Base-by-base conservation (phyloP, 2,888 invertebrate species). In the Mesoligia furuncula region DNA sequence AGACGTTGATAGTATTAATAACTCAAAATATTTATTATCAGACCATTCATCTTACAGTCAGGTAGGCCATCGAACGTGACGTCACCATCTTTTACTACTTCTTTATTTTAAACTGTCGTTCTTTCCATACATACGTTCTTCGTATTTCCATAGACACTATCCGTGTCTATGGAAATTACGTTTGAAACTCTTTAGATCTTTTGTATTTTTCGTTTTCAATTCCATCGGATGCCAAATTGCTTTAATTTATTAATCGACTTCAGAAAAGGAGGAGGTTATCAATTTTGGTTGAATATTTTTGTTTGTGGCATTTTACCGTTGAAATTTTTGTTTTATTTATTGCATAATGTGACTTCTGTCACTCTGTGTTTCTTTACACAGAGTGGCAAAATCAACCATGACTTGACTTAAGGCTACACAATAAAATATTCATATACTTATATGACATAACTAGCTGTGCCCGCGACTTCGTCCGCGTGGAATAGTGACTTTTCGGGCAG, bases 91-190 rank as follows among this genome's bases (percentile, higher is more conserved):
- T 73, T 70, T 20, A 71, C 73, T 24, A 17, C 13, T 75, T 57
- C 6, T 78, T 73, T 85, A 79, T 81, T 87, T 86, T 70, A 20
- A 78, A 68, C 68, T 64, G 72, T 73, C 85, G 77, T 72, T 75
- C 62, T 79, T 54, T 65, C 27, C 15, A 20, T n/a, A n/a, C n/a
- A n/a, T n/a, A n/a, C n/a, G n/a, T n/a, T n/a, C n/a, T n/a, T n/a
- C n/a, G n/a, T n/a, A n/a, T n/a, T n/a, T n/a, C n/a, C n/a, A n/a
- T n/a, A n/a, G n/a, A n/a, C n/a, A n/a, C n/a, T n/a, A n/a, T n/a
- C n/a, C n/a, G 36, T 36, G 27, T 54, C 1, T 27, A 17, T 36
- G 11, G 24, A 57, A 54, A 54, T 54, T 11, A 54, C 11, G 51
- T 51, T 51, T 51, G 11, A 57, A 54, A n/a, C n/a, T n/a, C 4